Conservation (phyloP, 2,888 invertebrate genomes). For the Diadromus collaris region DNA sequence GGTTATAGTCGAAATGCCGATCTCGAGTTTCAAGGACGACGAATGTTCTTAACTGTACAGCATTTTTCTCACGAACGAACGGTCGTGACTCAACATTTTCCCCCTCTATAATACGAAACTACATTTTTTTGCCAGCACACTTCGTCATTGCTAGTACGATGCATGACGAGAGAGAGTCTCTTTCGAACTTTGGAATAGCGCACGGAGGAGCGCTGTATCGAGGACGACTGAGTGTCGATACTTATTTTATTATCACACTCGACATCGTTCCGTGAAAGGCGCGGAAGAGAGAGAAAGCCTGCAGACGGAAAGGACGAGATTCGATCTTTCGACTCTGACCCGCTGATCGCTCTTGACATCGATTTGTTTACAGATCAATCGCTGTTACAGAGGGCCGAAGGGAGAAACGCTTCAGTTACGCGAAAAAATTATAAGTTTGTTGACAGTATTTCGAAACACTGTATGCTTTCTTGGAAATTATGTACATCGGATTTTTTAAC, state of each 20-base stretch:
- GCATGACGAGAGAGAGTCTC: slow-evolving; percentile 5
- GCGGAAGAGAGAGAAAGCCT: background rate
- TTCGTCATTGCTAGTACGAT: slow-evolving; percentile 14
- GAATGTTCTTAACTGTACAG: background rate
- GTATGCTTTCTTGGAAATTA: background rate
- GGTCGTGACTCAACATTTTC: background rate
- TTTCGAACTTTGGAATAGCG: slow-evolving; percentile 26
- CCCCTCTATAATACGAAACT: background rate
- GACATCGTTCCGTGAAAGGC: slow-evolving; percentile 18
- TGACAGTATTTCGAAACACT: background rate
- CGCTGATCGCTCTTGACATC: slow-evolving; percentile 3
- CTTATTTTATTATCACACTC: slow-evolving; percentile 6
- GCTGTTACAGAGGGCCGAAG: background rate
- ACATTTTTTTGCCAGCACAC: background rate
- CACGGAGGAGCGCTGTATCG: background rate
- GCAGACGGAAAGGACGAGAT: background rate
- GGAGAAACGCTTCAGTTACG: background rate
- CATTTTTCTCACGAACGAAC: slow-evolving; percentile 1
- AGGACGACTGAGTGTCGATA: background rate
- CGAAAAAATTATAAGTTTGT: background rate
- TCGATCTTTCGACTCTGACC: slow-evolving; percentile 17
- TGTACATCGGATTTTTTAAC: background rate
- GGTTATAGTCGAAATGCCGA: slow-evolving; percentile 14
- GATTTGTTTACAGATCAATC: slow-evolving; percentile 2
- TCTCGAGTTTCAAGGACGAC: slow-evolving; percentile 34